These are phyloP conservation scores for Tetrao urogallus DNA, from an alignment of 2,113 vertebrate species.

Conservation along the genomic window DNA sequence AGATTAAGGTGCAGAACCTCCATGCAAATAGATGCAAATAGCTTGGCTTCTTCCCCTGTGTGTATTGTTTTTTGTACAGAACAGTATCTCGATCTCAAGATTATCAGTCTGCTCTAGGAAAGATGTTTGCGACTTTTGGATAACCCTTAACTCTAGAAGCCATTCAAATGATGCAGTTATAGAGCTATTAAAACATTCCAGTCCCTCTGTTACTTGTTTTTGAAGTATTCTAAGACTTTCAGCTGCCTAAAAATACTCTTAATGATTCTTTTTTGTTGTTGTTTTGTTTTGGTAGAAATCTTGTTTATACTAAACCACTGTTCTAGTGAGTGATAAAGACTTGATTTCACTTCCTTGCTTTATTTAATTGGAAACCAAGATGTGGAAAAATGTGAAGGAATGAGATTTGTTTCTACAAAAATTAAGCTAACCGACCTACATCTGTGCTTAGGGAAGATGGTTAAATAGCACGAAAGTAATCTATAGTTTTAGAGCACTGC, in stretches of 20 bases:
- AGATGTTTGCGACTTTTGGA: background rate
- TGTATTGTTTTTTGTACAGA: background rate
- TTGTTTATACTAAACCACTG: background rate
- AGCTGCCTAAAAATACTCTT: background rate
- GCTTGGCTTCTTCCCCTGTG: accelerated
- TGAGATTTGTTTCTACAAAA: background rate
- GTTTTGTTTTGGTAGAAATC: background rate
- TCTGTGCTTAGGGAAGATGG: background rate
- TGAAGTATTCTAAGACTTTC: background rate
- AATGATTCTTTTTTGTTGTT: background rate
- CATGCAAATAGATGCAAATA: background rate
- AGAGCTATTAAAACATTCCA: background rate
- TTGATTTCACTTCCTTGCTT: background rate
- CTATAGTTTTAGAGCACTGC: background rate
- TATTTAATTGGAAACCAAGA: background rate
- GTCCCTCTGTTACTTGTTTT: background rate
- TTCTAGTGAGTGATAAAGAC: background rate
- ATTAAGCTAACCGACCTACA: background rate
- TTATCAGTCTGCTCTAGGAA: background rate
- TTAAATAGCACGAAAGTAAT: background rate
- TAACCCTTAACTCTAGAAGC: background rate
- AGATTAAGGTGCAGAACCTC: background rate
- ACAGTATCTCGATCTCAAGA: background rate
- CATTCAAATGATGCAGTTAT: background rate
- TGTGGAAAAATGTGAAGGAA: background rate